Evolutionary conservation across 1,140 invertebrate species (phyloP).

Genomic region (Planococcus citri): DNA sequence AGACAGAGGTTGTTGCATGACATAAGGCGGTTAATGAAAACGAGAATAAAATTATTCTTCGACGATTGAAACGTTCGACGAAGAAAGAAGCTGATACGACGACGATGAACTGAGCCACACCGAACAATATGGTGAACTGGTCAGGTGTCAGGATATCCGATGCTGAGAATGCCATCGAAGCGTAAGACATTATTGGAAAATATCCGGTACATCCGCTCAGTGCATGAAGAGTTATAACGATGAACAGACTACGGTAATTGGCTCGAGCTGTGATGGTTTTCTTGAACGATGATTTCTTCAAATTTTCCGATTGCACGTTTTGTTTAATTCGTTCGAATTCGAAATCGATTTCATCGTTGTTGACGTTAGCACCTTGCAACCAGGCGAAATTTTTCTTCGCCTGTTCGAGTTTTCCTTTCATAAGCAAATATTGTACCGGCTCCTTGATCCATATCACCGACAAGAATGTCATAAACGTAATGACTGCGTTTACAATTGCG

Average conservation of each 20-base stretch:
- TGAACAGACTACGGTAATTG: slow-evolving; percentile 36
- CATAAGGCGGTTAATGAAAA: slow-evolving; percentile 37
- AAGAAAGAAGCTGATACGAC: slow-evolving; percentile 36
- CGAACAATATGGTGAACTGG: slow-evolving; percentile 27
- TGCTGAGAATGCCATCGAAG: slow-evolving; percentile 31
- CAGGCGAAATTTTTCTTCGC: slow-evolving; percentile 50
- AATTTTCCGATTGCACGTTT: background rate
- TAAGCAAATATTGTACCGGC: slow-evolving; percentile 56
- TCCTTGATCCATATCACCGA: slow-evolving; percentile 66
- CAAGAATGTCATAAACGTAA: slow-evolving; percentile 47
- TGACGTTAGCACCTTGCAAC: slow-evolving; percentile 39
- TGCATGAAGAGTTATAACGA: background rate
- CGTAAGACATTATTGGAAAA: slow-evolving; percentile 27
- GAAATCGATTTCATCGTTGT: background rate
- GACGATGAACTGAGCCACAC: slow-evolving; percentile 32
- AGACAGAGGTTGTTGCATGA: slow-evolving; percentile 27
- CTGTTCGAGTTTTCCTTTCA: slow-evolving; percentile 42
- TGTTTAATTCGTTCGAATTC: background rate
- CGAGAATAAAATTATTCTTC: slow-evolving; percentile 38
- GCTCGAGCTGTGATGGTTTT: slow-evolving; percentile 35
- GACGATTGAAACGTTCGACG: slow-evolving; percentile 37
- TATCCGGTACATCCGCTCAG: slow-evolving; percentile 24
- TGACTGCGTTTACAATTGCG: slow-evolving; percentile 45
- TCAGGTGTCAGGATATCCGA: slow-evolving; percentile 22
- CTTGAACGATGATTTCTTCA: slow-evolving; percentile 19